Percentiles rank a stretch among this genome's conserved stretches.
These are phyloP conservation scores for Lycopodina hypogea DNA, from an alignment of 37 sponge, comb jelly and placozoan species.

Conservation along the genomic window DNA sequence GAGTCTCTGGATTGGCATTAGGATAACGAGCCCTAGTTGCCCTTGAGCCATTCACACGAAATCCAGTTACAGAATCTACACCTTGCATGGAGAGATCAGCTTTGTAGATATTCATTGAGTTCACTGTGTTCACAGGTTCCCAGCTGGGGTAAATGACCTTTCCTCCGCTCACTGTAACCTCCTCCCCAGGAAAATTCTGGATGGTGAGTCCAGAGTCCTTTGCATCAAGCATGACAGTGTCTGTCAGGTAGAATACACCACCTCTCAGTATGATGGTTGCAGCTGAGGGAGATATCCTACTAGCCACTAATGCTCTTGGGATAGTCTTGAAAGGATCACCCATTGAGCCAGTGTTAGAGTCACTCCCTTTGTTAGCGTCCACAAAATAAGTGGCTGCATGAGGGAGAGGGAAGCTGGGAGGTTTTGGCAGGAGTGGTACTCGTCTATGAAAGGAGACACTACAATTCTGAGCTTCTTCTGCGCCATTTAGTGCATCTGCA, in stretches of 20 bases:
- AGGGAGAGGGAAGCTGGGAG: conserved; percentile 14
- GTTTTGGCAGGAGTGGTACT: conserved; percentile 18
- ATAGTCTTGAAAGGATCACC: conserved; percentile 39
- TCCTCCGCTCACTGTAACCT: conserved; percentile 62
- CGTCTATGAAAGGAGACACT: conserved; percentile 31
- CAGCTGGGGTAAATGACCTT: conserved; percentile 44
- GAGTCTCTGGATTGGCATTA: conserved; percentile 69
- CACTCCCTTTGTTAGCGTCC: conserved; percentile 57
- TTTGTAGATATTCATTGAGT: conserved; percentile 25
- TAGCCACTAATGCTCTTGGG: conserved; percentile 23
- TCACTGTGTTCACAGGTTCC: conserved; percentile 17
- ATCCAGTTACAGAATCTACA: conserved; percentile 28
- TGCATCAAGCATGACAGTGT: conserved; percentile 36
- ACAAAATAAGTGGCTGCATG: conserved; percentile 28
- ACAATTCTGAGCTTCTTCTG: conserved; percentile 55
- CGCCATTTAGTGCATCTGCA: conserved; percentile 64
- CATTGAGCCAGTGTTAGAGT: conserved; percentile 50
- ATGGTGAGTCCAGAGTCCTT: conserved; percentile 48
- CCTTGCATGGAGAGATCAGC: conserved; percentile 57
- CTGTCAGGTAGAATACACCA: conserved; percentile 55
- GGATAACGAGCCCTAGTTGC: conserved; percentile 73
- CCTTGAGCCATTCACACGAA: conserved; percentile 48
- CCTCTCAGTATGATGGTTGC: conserved; percentile 50
- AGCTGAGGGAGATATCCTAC: conserved; percentile 5
- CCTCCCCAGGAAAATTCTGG: conserved; percentile 41